phyloP scores from a whole-genome alignment of 2,113 vertebrate species.

The Aptenodytes forsteri region DNA sequence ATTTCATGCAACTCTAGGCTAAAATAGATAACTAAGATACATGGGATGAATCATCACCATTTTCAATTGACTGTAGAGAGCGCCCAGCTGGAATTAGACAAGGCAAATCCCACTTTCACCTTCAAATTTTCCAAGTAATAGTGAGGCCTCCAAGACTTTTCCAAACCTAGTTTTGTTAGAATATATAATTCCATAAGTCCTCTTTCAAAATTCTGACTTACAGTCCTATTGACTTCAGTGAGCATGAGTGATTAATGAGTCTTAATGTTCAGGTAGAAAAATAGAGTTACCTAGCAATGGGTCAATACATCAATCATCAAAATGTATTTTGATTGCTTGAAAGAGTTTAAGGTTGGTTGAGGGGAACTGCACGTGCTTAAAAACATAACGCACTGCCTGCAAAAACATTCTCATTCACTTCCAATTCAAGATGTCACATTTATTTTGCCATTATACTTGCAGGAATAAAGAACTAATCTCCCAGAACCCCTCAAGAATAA shows the following conservation, averaged over 20 bases:
- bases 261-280: neutral
- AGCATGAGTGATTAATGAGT: neutral
- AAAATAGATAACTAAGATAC: neutral
- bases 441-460: constrained; percentile 4
- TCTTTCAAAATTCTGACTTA: neutral
- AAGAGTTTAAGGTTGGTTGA: neutral
- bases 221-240: neutral
- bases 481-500: neutral
- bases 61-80: neutral
- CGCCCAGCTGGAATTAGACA: neutral
- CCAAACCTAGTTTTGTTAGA: neutral
- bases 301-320: neutral
- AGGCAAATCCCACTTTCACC: neutral
- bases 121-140: neutral
- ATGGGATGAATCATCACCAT: neutral
- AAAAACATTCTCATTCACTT: neutral
- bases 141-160: neutral
- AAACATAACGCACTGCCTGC: neutral
- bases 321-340: neutral
- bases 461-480: neutral
- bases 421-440: neutral
- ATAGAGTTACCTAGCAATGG: neutral
- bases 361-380: neutral
- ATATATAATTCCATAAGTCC: neutral
- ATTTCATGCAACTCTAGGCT: neutral